Base-by-base conservation (phyloP, 1,140 invertebrate species). In the Calosoma granatense region DNA sequence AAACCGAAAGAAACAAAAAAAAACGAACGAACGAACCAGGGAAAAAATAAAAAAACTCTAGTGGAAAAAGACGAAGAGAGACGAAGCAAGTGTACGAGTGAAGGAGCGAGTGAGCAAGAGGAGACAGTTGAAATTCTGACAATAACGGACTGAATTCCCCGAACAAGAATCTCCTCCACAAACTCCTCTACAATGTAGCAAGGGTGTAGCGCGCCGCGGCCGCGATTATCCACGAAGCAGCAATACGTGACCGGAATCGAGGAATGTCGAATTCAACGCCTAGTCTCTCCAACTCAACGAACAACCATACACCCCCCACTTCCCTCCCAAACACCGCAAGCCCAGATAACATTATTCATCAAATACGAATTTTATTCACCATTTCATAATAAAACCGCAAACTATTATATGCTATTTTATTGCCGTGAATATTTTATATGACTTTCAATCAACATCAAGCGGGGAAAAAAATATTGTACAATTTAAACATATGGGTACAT, bases 301-400 rank as follows among this genome's bases (percentile, higher is more conserved):
- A n/a, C n/a, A n/a, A n/a, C n/a, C n/a, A n/a, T n/a, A n/a, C n/a
- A n/a, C n/a, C n/a, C n/a, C n/a, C n/a, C n/a, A n/a, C n/a, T n/a
- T n/a, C n/a, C n/a, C n/a, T n/a, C 64, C 66, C 67, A 68, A 68
- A 66, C 65, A n/a, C n/a, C n/a, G n/a, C 66, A 58, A 64, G 59
- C 55, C 59, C 64, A n/a, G 65, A 67, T 69, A 65, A 67, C 65
- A 64, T 65, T 65, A 68, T 69, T 68, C 66, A 70, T 69, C 67
- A 69, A 69, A 70, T 66, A 66, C 66, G 67, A 64, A 64, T 67
- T 69, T 68, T 63, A 65, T 66, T 65, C 65, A 68, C 63, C 68
- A 66, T 65, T 67, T 67, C 63, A 65, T 65, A 63, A 67, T 69
- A 69, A 69, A 69, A 66, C 54, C 64, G n/a, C 66, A 67, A 69